Evolutionary conservation across 2,888 invertebrate genomes (phyloP).

Genomic region (Pharmacophagus antenor): DNA sequence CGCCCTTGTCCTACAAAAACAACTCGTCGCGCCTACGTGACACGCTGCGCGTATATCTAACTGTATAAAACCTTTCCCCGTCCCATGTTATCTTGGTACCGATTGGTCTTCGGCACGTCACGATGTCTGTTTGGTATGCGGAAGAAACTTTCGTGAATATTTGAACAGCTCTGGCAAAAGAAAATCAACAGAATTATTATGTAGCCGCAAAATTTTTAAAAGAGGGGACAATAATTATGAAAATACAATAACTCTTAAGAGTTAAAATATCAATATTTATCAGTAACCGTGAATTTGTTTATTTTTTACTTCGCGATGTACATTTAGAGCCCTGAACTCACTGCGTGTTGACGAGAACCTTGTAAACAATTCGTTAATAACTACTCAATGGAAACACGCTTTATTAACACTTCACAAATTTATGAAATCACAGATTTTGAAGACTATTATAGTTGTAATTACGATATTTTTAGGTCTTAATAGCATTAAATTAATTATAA

Average conservation of each 20-base stretch:
- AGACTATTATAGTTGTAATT: too few relatives aligned
- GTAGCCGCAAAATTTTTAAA: too few relatives aligned
- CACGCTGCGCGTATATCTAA: slow-evolving; percentile 49
- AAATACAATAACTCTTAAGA: too few relatives aligned
- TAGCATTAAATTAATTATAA: too few relatives aligned
- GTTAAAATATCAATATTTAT: too few relatives aligned
- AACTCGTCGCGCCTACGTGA: slow-evolving; percentile 56
- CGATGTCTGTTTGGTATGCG: background rate
- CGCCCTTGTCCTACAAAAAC: slow-evolving; percentile 61
- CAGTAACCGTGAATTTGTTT: background rate
- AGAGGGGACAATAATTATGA: too few relatives aligned
- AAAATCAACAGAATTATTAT: background rate
- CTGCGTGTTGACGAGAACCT: background rate
- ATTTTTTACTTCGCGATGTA: slow-evolving; percentile 2
- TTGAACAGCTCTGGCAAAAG: too few relatives aligned
- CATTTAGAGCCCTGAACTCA: slow-evolving; percentile 11
- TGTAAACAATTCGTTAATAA: too few relatives aligned
- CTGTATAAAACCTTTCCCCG: slow-evolving; percentile 37
- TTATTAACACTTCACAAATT: background rate
- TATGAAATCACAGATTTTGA: too few relatives aligned
- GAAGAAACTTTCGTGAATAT: background rate
- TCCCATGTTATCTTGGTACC: slow-evolving; percentile 40
- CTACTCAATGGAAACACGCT: too few relatives aligned
- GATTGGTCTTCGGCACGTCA: background rate
- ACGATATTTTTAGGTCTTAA: too few relatives aligned